Conservation (phyloP, 2,113 vertebrate species). For the Callipepla californica region DNA sequence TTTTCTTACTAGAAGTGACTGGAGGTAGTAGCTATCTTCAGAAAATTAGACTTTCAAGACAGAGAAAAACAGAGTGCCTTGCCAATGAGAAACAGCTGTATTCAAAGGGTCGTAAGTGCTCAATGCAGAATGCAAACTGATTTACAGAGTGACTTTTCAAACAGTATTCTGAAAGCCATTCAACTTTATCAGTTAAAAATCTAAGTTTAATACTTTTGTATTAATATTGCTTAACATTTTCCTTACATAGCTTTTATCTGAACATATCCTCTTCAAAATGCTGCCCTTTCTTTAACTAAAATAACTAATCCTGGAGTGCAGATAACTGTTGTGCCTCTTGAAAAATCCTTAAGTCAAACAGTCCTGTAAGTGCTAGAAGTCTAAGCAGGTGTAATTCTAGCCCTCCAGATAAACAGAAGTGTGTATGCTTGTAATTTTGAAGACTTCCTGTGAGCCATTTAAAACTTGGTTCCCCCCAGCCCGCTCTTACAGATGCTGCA, state of each 20-base stretch:
- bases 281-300: not conserved
- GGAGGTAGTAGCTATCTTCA: not conserved
- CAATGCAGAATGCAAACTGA: not conserved
- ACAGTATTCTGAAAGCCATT: not conserved
- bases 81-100: not conserved
- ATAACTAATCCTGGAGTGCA: not conserved
- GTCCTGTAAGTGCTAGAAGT: not conserved
- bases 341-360: not conserved
- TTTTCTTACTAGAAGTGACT: not conserved
- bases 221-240: not conserved
- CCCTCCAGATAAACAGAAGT: not conserved
- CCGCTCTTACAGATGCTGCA: not conserved
- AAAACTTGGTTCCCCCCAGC: not conserved
- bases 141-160: not conserved
- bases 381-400: not conserved
- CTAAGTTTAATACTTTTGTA: not conserved
- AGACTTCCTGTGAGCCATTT: slow-evolving; percentile 25
- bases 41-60: not conserved
- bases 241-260: not conserved
- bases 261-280: not conserved
- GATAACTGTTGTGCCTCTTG: too few relatives aligned
- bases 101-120: not conserved
- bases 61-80: not conserved
- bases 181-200: not conserved
- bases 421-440: not conserved